A percentile compares a stretch with the other conserved stretches of the same genome.
phyloP scores from a whole-genome alignment of 2,113 vertebrate species.

The Catagonus wagneri region DNA sequence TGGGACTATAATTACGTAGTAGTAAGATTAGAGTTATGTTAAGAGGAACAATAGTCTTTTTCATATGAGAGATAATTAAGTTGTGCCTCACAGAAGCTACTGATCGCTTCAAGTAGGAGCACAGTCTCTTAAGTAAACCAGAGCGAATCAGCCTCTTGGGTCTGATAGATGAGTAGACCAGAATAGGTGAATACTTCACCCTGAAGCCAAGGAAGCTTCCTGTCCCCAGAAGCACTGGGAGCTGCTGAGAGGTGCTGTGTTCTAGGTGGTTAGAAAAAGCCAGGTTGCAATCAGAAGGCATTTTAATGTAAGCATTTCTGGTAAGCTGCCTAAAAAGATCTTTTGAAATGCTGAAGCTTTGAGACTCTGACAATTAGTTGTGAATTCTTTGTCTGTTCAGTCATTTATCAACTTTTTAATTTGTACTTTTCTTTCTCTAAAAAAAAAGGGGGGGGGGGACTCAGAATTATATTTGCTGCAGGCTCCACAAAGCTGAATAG shows the following conservation, averaged over 20 bases:
- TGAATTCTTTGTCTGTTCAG: slow-evolving; percentile 7
- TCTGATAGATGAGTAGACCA: neutral
- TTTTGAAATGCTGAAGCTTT: neutral
- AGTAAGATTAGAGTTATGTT: neutral
- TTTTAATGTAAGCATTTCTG: neutral
- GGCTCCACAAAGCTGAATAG: neutral
- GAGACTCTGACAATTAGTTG: neutral
- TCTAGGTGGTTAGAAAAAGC: neutral
- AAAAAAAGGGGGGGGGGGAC: neutral
- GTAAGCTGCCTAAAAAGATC: neutral
- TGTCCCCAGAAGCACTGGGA: too few species aligned
- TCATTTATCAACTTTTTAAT: neutral
- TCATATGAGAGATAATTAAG: neutral
- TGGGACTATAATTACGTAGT: neutral
- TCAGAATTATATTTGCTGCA: neutral
- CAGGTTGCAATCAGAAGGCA: neutral
- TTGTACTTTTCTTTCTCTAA: neutral
- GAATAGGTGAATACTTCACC: neutral
- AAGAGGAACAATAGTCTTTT: neutral
- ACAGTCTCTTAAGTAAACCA: neutral
- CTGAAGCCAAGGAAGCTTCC: neutral
- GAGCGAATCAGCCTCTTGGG: neutral
- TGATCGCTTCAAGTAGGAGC: neutral
- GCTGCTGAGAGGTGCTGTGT: neutral
- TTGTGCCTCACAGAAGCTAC: neutral